phyloP scores from a whole-genome alignment of 2,797 vertebrate genomes.

The Onychomys torridus region DNA sequence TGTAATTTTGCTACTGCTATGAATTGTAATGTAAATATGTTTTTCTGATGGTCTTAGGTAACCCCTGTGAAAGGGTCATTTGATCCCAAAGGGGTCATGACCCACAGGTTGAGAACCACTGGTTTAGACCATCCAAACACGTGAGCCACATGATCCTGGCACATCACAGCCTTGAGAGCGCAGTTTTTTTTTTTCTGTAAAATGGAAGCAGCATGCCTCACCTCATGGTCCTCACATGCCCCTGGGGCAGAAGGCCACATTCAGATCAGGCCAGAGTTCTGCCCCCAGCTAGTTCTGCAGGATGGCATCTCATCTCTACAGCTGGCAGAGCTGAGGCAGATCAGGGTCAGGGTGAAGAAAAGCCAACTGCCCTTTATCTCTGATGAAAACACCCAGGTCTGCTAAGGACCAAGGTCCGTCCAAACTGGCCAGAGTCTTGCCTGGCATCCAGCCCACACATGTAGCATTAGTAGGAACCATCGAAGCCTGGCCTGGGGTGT shows the following conservation, averaged over 20 bases:
- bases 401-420: background rate
- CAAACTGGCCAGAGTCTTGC: background rate
- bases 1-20: background rate
- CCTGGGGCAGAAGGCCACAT: background rate
- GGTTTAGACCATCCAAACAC: background rate
- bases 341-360: background rate
- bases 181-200: background rate
- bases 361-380: background rate
- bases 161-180: background rate
- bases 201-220: background rate
- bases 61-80: no score
- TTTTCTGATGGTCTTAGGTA: background rate
- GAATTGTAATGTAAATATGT: background rate
- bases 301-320: background rate
- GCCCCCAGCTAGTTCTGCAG: background rate
- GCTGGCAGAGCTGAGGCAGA: background rate
- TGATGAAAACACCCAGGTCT: background rate
- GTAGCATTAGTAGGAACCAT: background rate
- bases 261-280: background rate
- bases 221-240: background rate
- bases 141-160: background rate
- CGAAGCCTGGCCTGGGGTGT: background rate
- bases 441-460: background rate
- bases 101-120: background rate
- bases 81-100: no score